Evolutionary conservation across 2,888 invertebrate species (phyloP).

Genomic region (Ellobium chinense): DNA sequence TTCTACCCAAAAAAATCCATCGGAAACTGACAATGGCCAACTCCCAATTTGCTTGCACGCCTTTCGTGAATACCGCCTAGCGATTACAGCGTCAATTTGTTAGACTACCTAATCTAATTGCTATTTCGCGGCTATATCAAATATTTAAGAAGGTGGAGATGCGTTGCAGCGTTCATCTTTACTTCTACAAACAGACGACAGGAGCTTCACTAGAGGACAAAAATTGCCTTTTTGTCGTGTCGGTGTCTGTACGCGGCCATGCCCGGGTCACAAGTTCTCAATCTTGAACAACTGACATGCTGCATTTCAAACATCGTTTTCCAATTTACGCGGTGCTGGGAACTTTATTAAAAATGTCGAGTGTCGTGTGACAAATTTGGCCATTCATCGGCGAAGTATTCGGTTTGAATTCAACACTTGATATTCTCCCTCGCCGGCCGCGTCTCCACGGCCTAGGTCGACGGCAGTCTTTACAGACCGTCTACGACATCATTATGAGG

Average conservation of each 20-base stretch:
- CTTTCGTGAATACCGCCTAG: too few relatives aligned
- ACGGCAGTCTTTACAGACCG: too few relatives aligned
- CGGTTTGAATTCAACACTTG: neutral
- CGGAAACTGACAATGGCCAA: too few relatives aligned
- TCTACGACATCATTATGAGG: neutral
- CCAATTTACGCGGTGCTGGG: neutral
- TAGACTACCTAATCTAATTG: neutral
- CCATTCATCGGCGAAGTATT: neutral
- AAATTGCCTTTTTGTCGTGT: neutral
- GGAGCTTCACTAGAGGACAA: neutral
- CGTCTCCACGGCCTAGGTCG: too few relatives aligned
- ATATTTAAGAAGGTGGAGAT: neutral
- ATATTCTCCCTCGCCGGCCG: neutral
- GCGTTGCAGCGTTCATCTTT: neutral
- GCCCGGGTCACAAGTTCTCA: neutral
- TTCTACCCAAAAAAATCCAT: too few relatives aligned
- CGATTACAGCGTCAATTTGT: neutral
- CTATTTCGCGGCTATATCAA: neutral
- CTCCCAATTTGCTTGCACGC: too few relatives aligned
- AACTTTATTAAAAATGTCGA: neutral
- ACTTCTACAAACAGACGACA: neutral
- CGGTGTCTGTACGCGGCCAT: neutral
- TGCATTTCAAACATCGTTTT: neutral
- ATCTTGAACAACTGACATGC: neutral
- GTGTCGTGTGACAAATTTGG: neutral